Evolutionary conservation across 2,113 vertebrate species (phyloP), one percentile per base, ranked within the genome.

Genomic region (Pelodiscus sinensis): DNA sequence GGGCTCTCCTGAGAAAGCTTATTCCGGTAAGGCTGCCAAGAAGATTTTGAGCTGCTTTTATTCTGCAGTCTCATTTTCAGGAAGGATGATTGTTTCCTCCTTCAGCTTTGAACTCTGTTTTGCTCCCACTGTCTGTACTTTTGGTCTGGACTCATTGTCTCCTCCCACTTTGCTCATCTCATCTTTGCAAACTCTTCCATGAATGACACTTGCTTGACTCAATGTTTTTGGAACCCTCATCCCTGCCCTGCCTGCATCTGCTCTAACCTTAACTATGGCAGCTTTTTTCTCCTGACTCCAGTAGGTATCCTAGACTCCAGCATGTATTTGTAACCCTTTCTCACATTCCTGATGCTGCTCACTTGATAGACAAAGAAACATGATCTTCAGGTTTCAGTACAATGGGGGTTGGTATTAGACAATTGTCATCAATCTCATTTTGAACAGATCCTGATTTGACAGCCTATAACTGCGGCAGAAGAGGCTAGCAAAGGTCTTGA

Each of bases 381-480:
- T 93, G 96, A 94, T 93, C 91, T 96, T 87, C 58, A 94, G 91
- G 38, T 91, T 92, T 18, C 0, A 57, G 91, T 92, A 95, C 0
- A 81, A 92, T 9, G 90, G 29, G 1, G 1, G 4, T 9, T 31
- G 3, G 50, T 78, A 79, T 71, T 77, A 84, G 44, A 56, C 31
- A 2, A 31, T 21, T 0, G 2, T 19, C 90, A 5, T 0, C 22
- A 51, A 38, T 25, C 1, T 71, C 15, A 80, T 31, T 35, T 56
- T n/a, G 86, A 81, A 90, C 58, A 56, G 2, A 54, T 90, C n/a
- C 38, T 91, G 6, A 75, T 79, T 82, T 55, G 19, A 24, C 54
- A 56, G 24, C 31, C 13, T 9, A 9, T 51, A 68, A 68, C 71
- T 12, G 84, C 88, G 57, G 14, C 2, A 58, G 50, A 8, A 27